A percentile compares a stretch with the other conserved stretches of the same genome.
Conservation (phyloP, 2,797 vertebrate species). For the Erpetoichthys calabaricus region DNA sequence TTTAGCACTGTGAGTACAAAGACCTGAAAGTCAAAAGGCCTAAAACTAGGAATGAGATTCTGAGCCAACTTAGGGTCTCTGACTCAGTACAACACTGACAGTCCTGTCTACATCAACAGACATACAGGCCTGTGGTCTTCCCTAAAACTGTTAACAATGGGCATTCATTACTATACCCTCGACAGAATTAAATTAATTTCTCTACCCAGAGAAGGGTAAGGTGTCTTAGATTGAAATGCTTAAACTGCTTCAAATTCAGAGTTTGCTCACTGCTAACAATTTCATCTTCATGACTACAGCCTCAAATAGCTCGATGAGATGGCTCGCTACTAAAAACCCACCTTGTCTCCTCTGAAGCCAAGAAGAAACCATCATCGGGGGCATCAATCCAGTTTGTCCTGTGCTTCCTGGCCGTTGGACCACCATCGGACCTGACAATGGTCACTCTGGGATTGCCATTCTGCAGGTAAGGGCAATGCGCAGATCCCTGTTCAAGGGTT, state of each 20-base stretch:
- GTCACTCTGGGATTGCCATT: conserved; percentile 33
- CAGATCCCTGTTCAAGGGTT: conserved; percentile 30
- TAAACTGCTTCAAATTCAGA: neutral
- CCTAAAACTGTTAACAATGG: no score
- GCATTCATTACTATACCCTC: no score
- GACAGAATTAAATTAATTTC: no score
- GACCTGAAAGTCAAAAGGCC: no score
- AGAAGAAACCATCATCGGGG: conserved; percentile 38
- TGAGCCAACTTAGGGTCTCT: no score
- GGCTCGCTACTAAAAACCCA: conserved; percentile 18
- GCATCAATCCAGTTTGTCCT: conserved; percentile 39
- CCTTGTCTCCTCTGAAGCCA: conserved; percentile 42
- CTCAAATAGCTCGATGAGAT: neutral
- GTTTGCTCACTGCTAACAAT: neutral
- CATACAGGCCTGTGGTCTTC: no score
- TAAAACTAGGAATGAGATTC: no score
- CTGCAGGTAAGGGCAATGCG: conserved; percentile 29
- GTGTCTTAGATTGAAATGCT: neutral
- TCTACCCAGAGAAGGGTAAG: no score
- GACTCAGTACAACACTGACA: no score
- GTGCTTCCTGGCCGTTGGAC: conserved; percentile 37
- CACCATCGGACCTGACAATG: conserved; percentile 31
- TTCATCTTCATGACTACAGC: neutral
- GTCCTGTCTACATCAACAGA: no score
- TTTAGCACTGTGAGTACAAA: no score